phyloP scores from a whole-genome alignment of 2,113 vertebrate species.

The Bothrops jararaca region DNA sequence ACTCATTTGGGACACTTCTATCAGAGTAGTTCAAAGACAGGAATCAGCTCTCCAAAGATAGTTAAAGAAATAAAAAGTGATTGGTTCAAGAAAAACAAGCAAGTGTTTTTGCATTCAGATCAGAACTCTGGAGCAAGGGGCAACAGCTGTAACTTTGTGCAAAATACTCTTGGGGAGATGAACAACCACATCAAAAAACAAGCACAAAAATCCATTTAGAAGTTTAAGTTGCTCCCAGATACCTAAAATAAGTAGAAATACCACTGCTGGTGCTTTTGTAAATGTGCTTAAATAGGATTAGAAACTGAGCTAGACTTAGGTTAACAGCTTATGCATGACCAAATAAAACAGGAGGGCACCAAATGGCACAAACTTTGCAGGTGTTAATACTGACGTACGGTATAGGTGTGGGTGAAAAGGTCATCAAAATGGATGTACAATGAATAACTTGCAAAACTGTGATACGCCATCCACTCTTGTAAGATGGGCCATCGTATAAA shows the following conservation, averaged over 20 bases:
- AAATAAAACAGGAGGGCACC: not conserved
- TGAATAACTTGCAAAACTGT: not conserved
- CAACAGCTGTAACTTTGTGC: not conserved
- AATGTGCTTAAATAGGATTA: not conserved
- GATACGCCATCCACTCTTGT: no score
- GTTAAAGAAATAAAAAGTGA: not conserved
- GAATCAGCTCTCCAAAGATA: conserved; percentile 33
- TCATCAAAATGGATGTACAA: not conserved
- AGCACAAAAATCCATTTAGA: not conserved
- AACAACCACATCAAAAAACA: not conserved
- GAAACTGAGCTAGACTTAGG: no score
- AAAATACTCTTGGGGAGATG: not conserved
- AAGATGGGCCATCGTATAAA: no score
- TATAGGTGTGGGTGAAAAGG: not conserved
- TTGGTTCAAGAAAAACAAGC: not conserved
- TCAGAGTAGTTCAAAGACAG: conserved; percentile 40
- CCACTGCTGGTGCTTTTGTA: not conserved
- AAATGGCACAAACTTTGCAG: not conserved
- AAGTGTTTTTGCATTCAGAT: not conserved
- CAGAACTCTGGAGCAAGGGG: not conserved
- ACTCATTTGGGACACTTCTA: conserved; percentile 20
- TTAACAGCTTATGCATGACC: no score
- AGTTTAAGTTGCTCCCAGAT: not conserved
- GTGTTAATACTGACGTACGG: not conserved
- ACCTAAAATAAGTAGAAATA: not conserved